Evolutionary conservation across 2,113 vertebrate genomes (phyloP).

Genomic region (Plestiodon gilberti): DNA sequence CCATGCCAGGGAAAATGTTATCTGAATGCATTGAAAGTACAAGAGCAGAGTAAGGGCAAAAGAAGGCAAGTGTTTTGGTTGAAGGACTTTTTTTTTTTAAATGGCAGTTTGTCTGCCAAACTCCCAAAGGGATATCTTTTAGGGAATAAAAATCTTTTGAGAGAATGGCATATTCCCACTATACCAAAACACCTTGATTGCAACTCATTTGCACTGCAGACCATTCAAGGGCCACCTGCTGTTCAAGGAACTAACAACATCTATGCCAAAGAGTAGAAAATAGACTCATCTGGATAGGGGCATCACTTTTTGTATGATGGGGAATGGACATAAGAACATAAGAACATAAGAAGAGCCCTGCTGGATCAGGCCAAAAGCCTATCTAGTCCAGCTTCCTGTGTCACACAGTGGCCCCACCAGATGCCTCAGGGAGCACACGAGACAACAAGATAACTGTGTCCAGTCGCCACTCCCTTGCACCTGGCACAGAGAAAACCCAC

Average conservation of each 20-base stretch:
- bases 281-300: neutral
- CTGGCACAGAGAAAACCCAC: too few species aligned
- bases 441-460: too few species aligned
- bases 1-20: neutral
- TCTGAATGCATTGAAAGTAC: neutral
- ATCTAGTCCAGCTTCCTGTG: too few species aligned
- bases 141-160: neutral
- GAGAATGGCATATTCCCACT: too few species aligned
- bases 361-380: too few species aligned
- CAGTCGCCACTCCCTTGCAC: too few species aligned
- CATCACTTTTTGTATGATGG: neutral
- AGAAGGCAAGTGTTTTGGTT: too few species aligned
- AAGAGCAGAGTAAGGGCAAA: neutral
- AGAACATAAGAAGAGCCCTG: too few species aligned
- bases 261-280: neutral
- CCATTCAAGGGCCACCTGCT: neutral
- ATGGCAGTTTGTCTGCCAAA: neutral
- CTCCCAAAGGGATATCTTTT: neutral
- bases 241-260: neutral
- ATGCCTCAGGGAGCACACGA: too few species aligned
- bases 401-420: too few species aligned
- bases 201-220: neutral
- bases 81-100: too few species aligned
- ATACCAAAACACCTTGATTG: neutral
- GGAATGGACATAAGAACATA: neutral